phyloP scores from a whole-genome alignment of 2,888 invertebrate genomes.

The Cheilosia grossa region DNA sequence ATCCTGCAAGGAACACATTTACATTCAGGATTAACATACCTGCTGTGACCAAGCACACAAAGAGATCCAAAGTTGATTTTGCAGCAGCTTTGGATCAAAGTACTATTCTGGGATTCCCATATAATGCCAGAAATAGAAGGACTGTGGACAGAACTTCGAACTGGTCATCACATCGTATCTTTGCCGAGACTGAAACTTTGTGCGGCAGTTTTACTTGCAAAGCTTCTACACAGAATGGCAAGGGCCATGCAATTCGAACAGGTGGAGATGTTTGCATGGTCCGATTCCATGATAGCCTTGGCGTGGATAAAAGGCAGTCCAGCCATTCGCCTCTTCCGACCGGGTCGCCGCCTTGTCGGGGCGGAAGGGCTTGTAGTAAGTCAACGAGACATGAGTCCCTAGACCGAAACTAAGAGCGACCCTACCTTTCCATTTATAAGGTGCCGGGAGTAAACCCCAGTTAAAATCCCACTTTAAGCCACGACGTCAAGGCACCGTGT shows the following conservation, averaged over 20 bases:
- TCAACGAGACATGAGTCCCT: too few species aligned
- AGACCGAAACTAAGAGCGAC: too few species aligned
- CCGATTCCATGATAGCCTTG: background rate
- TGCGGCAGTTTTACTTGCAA: conserved; percentile 7
- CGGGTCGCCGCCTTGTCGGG: too few species aligned
- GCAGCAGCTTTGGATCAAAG: conserved; percentile 21
- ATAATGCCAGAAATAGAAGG: conserved; percentile 1
- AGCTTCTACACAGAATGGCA: conserved; percentile 3
- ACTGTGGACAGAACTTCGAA: background rate
- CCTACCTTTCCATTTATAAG: too few species aligned
- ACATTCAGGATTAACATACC: background rate
- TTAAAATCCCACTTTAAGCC: too few species aligned
- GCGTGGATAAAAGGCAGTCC: too few species aligned
- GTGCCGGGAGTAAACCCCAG: too few species aligned
- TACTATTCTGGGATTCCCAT: background rate
- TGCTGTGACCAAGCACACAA: background rate
- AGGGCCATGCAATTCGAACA: conserved; percentile 1
- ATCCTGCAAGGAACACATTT: background rate
- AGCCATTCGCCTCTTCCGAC: too few species aligned
- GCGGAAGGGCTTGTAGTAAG: too few species aligned
- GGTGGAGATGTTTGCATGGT: conserved; percentile 6
- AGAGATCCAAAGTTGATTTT: conserved; percentile 20
- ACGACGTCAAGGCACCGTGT: too few species aligned
- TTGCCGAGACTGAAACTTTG: conserved; percentile 4
- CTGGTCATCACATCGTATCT: background rate